Evolutionary conservation across 2,888 invertebrate genomes (phyloP).

Genomic region (Corythucha ciliata): DNA sequence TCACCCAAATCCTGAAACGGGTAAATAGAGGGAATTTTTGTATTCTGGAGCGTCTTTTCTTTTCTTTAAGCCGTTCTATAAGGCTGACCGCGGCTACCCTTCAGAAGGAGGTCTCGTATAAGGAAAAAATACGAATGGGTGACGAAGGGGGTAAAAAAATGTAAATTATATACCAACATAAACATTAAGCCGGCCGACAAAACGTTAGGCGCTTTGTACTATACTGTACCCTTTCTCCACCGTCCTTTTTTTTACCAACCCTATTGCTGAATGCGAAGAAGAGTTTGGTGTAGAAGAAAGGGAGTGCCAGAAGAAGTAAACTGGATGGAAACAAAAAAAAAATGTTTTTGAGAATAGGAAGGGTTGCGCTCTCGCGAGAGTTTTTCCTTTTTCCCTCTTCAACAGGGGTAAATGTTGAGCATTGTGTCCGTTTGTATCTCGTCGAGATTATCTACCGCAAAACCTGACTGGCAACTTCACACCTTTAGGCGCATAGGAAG

Average conservation of each 20-base stretch:
- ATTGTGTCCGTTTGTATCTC: slow-evolving; percentile 15
- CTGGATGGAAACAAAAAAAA: neutral
- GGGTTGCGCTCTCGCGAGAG: neutral
- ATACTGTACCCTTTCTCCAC: no score
- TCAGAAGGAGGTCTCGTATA: no score
- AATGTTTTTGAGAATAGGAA: neutral
- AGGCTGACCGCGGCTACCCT: no score
- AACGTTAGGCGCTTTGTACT: slow-evolving; percentile 23
- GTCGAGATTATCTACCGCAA: slow-evolving; percentile 29
- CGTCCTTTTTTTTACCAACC: no score
- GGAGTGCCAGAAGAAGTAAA: no score
- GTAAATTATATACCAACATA: slow-evolving; percentile 34
- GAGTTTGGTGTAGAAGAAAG: neutral
- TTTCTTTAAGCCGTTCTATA: no score
- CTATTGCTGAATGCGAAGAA: no score
- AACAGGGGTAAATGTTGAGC: slow-evolving; percentile 10
- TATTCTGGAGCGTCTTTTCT: no score
- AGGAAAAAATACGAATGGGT: slow-evolving; percentile 2
- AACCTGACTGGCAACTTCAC: slow-evolving; percentile 24
- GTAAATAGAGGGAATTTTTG: no score
- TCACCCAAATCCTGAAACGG: no score
- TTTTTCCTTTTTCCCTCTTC: neutral
- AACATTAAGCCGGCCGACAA: slow-evolving; percentile 32
- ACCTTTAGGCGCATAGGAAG: no score
- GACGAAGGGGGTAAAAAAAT: slow-evolving; percentile 24